Percentiles rank a stretch among this genome's conserved stretches.
These are phyloP conservation scores for Standfussiana lucernea DNA, from an alignment of 2,888 invertebrate species.

Conservation along the genomic window DNA sequence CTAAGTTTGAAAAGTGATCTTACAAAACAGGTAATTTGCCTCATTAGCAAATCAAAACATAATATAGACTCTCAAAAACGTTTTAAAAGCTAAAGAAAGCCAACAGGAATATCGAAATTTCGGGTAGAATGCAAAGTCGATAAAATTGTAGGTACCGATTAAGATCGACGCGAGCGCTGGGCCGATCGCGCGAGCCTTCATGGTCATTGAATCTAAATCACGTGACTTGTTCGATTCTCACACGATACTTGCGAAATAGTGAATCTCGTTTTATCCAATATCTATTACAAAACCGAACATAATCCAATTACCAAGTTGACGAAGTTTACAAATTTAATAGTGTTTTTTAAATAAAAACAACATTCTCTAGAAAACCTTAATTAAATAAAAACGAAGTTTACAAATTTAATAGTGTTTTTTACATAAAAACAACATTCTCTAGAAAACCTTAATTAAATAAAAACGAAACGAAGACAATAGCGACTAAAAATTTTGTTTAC, in stretches of 20 bases:
- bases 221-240: conserved; percentile 24
- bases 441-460: not conserved
- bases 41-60: not conserved
- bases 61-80: not conserved
- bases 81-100: not conserved
- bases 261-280: conserved; percentile 1
- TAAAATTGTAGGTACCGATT: not conserved
- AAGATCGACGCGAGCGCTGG: not conserved
- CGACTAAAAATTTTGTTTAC: not conserved
- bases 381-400: no score
- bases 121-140: not conserved
- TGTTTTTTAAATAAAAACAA: not conserved
- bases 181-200: conserved; percentile 10
- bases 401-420: not conserved
- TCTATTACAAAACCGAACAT: conserved; percentile 2
- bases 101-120: not conserved
- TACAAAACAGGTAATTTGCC: not conserved
- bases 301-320: not conserved
- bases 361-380: not conserved
- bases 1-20: not conserved
- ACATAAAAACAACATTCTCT: not conserved
- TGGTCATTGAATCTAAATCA: conserved; percentile 51
- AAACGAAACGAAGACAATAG: not conserved
- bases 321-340: not conserved
- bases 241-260: conserved; percentile 9